phyloP scores from a whole-genome alignment of 2,888 invertebrate species.

The Cotesia congregata region DNA sequence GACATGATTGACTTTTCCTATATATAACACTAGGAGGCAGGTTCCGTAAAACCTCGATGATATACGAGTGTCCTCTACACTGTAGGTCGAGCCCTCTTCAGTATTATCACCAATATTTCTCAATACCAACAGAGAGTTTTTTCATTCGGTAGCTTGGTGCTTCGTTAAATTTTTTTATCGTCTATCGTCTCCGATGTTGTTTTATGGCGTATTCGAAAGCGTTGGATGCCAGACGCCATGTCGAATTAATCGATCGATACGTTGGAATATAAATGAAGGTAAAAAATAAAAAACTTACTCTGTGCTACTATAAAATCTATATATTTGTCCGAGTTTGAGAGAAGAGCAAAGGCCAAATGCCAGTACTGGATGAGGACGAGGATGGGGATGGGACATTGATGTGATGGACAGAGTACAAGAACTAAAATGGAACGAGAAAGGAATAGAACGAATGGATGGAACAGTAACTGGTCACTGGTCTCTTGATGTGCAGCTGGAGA shows the following conservation, averaged over 20 bases:
- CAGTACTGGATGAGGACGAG: background rate
- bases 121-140: background rate
- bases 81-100: slow-evolving; percentile 10
- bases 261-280: slow-evolving; percentile 18
- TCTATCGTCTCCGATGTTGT: slow-evolving; percentile 9
- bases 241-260: slow-evolving; percentile 42
- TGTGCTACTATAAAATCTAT: background rate
- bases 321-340: slow-evolving; percentile 21
- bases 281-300: slow-evolving; percentile 36
- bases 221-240: slow-evolving; percentile 27
- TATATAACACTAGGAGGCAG: background rate
- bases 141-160: slow-evolving; percentile 2
- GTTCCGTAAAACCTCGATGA: background rate
- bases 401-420: no score
- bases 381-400: background rate
- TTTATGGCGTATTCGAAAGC: slow-evolving; percentile 20
- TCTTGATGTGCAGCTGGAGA: background rate
- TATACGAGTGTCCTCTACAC: background rate
- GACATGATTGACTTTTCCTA: slow-evolving; percentile 8
- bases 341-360: background rate
- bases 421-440: no score
- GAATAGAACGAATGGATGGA: background rate
- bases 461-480: background rate
- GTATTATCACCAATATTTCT: background rate
- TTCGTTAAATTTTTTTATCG: slow-evolving; percentile 32